These are phyloP conservation scores for Callyntrura sp. DNA, from an alignment of 2,888 invertebrate species.

Conservation along the genomic window DNA sequence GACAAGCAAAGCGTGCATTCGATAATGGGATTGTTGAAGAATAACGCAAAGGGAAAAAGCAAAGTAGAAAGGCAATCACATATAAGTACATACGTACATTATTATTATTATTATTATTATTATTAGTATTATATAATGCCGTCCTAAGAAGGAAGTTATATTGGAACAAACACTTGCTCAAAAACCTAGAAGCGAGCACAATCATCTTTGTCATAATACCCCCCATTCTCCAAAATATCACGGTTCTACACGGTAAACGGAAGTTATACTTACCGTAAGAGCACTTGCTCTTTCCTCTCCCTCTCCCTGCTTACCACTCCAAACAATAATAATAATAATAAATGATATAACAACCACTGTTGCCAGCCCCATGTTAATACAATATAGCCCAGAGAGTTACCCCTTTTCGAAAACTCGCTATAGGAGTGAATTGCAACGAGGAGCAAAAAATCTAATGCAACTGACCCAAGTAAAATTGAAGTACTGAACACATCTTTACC, in stretches of 20 bases:
- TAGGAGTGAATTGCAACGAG: no score
- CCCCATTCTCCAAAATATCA: slow-evolving; percentile 14
- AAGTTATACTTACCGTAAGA: slow-evolving; percentile 72
- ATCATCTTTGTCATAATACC: neutral
- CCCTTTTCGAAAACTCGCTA: no score
- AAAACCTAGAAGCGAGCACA: neutral
- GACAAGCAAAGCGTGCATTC: slow-evolving; percentile 60
- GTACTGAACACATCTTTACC: no score
- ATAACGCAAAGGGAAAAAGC: slow-evolving; percentile 37
- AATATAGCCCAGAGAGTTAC: neutral
- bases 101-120: neutral
- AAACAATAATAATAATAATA: slow-evolving; percentile 73
- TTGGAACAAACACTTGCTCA: neutral
- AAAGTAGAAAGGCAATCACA: slow-evolving; percentile 45
- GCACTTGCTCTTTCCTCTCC: slow-evolving; percentile 66
- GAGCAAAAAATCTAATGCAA: no score
- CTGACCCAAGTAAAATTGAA: no score
- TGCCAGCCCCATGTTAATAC: slow-evolving; percentile 43
- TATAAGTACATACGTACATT: neutral
- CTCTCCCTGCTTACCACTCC: slow-evolving; percentile 67
- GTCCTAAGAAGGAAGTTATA: neutral
- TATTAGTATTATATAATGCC: neutral
- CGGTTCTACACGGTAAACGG: slow-evolving; percentile 55
- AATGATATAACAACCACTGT: slow-evolving; percentile 58
- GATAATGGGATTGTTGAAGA: slow-evolving; percentile 69